A percentile compares a stretch with the other conserved stretches of the same genome.
phyloP scores from a whole-genome alignment of 2,113 vertebrate genomes.

The Isurus oxyrinchus region DNA sequence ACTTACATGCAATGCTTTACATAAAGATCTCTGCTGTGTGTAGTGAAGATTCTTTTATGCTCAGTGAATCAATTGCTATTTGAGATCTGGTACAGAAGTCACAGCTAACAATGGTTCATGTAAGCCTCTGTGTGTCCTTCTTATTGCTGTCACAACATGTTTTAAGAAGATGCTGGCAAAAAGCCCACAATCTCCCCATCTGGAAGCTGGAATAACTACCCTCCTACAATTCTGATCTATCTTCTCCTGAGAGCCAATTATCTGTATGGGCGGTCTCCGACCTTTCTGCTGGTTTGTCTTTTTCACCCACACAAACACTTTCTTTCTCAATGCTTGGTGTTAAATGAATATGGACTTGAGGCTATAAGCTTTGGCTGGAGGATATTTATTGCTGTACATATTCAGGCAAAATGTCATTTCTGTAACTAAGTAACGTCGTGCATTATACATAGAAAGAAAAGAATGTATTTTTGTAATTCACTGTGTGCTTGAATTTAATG shows the following conservation, averaged over 20 bases:
- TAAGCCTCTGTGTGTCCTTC: neutral
- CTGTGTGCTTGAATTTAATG: neutral
- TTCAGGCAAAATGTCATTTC: neutral
- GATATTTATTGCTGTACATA: neutral
- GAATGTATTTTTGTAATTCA: neutral
- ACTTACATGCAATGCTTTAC: neutral
- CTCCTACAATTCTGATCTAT: neutral
- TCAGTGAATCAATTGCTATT: neutral
- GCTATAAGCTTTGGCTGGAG: neutral
- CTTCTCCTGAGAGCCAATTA: constrained; percentile 14
- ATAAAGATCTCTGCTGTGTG: neutral
- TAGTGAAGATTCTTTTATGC: neutral
- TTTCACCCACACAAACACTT: neutral
- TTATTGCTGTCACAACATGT: neutral
- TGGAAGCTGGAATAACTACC: neutral
- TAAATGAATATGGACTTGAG: neutral
- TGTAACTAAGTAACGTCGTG: neutral
- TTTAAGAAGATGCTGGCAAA: neutral
- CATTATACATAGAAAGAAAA: neutral
- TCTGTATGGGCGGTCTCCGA: neutral
- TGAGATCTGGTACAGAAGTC: neutral
- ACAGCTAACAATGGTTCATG: neutral
- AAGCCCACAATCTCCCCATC: neutral
- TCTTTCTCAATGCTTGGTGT: neutral
- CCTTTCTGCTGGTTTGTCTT: neutral